phyloP scores from a whole-genome alignment of 2,888 invertebrate species.

The Sinelater perroti region DNA sequence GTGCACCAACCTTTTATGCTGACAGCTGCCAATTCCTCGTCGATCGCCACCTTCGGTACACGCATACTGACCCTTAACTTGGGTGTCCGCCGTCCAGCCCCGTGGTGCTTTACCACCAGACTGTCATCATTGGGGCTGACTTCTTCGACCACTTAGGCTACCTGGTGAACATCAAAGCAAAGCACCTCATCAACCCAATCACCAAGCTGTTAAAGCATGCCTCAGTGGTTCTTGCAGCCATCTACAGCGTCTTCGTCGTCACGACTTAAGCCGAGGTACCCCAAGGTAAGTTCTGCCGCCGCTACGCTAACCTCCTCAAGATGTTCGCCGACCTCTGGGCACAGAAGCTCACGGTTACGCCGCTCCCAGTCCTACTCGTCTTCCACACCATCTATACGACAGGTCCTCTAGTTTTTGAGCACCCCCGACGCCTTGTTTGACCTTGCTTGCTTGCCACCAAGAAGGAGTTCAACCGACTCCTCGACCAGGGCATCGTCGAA shows the following conservation, averaged over 20 bases:
- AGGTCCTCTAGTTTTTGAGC: background rate
- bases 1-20: background rate
- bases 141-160: too few species aligned
- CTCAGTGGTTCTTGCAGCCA: too few species aligned
- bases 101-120: too few species aligned
- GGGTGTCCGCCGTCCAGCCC: too few species aligned
- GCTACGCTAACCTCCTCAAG: background rate
- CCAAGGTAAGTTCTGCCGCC: too few species aligned
- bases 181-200: too few species aligned
- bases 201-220: too few species aligned
- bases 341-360: background rate
- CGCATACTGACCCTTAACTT: background rate
- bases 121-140: too few species aligned
- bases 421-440: background rate
- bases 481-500: slow-evolving; percentile 51
- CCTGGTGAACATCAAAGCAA: too few species aligned
- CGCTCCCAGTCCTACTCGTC: background rate
- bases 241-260: too few species aligned
- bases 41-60: slow-evolving; percentile 1
- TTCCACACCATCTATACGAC: background rate
- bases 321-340: background rate
- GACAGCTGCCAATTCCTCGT: background rate
- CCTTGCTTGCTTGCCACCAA: background rate
- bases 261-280: too few species aligned
- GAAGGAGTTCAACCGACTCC: slow-evolving; percentile 25